Evolutionary conservation across 2,888 invertebrate species (phyloP), one percentile per base, ranked within the genome.

Genomic region (Drosophila ezoana): DNA sequence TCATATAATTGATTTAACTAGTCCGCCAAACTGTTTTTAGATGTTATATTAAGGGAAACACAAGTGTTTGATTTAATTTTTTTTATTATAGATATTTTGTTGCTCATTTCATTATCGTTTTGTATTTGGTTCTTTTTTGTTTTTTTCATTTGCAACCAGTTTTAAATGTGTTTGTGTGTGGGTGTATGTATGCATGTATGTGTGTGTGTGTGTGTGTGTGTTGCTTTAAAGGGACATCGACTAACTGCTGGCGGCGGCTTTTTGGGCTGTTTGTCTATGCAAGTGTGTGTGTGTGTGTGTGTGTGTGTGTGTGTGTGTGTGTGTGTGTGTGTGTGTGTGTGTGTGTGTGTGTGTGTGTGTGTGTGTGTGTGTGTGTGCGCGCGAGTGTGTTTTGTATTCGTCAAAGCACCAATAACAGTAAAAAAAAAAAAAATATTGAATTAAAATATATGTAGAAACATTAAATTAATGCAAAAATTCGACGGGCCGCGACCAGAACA

Each of bases 401-500:
- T 61, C 65, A 67, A 81, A 81, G 81, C 81, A 81, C 81, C 81
- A 69, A 76, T 81, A 81, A 81, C 75, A 80, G 59, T 72, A 76
- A 62, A 60, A 70, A 57, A 65, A 77, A 64, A 65, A 52, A n/a
- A n/a, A n/a, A n/a, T n/a, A 70, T 58, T 35, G 14, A 43, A 47
- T 20, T 52, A 59, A 45, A 56, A 18, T 56, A 53, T 52, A 18
- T 56, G 49, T 52, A 51, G 61, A 64, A 64, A 40, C 51, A 64
- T 70, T 70, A 48, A 63, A 69, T 53, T 38, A 61, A 72, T 56
- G 54, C 51, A 69, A 72, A 62, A 66, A 69, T 60, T 64, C 47
- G 60, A 72, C 72, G 47, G 77, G 60, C 69, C 74, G 69, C 68
- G 58, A 59, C 57, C 69, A 68, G 57, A 74, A 69, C 47, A 72